Base-by-base conservation (phyloP, 2,113 vertebrate genomes). In the Halichoerus grypus region DNA sequence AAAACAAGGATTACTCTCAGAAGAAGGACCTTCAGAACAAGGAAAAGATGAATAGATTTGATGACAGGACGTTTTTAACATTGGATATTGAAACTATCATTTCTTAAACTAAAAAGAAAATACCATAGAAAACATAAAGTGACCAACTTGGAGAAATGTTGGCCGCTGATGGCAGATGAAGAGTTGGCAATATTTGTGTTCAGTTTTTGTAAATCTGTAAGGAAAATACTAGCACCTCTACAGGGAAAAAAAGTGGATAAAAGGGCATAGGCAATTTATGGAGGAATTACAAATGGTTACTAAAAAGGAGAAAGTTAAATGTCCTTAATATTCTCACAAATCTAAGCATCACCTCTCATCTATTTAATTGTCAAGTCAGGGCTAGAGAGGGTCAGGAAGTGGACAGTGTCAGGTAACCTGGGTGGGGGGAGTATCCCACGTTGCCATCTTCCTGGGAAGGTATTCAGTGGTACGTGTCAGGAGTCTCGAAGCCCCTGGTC, bases 51-150 rank as follows among this genome's bases (percentile, higher is more conserved):
- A 65, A 7, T 21, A 88, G 81, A 74, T 86, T 15, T 4, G 26
- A 72, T n/a, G 36, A 82, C 8, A 13, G 55, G 28, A 72, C 26
- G 28, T 67, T 90, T 79, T 74, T 83, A 59, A 19, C 55, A 49
- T 7, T 87, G 69, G 36, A n/a, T 74, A 82, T 55, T 46, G 71
- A 90, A 71, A 42, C 24, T 51, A 3, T 59, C 11, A 39, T 91
- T 86, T 83, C 36, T 90, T 87, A 87, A 67, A 88, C 28, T 21
- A 51, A 85, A 88, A 88, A 76, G 28, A 90, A 94, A 80, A 28
- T 71, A 57, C 24, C 82, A 39, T 16, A 49, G 67, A 42, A 94
- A 57, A 36, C 13, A 83, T 36, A 53, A 69, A 72, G 76, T 36
- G 81, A 91, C 1, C 76, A 74, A 42, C 42, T 22, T 93, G n/a